Evolutionary conservation across 2,888 invertebrate species (phyloP).

Genomic region (Parascotia fuliginaria): DNA sequence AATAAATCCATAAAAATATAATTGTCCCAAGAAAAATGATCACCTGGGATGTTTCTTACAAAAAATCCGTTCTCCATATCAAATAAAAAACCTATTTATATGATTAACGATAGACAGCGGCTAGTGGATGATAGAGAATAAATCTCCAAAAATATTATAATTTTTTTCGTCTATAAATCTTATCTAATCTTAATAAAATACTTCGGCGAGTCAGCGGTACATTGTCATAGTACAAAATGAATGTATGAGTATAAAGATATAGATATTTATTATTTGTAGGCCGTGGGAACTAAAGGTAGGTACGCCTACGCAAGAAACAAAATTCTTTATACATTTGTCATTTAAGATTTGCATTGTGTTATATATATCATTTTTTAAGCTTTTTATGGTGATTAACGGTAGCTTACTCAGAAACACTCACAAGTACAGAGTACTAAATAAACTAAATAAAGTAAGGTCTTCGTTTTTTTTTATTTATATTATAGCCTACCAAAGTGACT

Average conservation of each 20-base stretch:
- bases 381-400: conserved; percentile 1
- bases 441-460: too few relatives aligned
- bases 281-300: conserved; percentile 49
- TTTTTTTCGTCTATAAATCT: conserved; percentile 46
- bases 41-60: conserved; percentile 11
- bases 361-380: conserved; percentile 14
- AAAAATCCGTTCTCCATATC: conserved; percentile 10
- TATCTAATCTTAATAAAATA: conserved; percentile 51
- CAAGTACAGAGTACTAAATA: too few relatives aligned
- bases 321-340: conserved; percentile 59
- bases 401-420: neutral
- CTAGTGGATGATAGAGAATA: conserved; percentile 23
- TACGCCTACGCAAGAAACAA: conserved; percentile 48
- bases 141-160: conserved; percentile 44
- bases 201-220: conserved; percentile 45
- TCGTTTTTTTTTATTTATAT: too few relatives aligned
- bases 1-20: conserved; percentile 3
- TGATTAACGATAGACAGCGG: conserved; percentile 29
- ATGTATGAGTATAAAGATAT: conserved; percentile 13
- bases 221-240: conserved; percentile 41
- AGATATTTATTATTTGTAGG: conserved; percentile 41
- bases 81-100: conserved; percentile 27
- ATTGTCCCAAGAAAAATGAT: conserved; percentile 15
- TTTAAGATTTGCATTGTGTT: conserved; percentile 46
- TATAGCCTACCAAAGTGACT: too few relatives aligned